Percentiles rank a stretch among this genome's conserved stretches.
Evolutionary conservation across 2,797 vertebrate species (phyloP).

Genomic region (Enteromius fasciolatus): DNA sequence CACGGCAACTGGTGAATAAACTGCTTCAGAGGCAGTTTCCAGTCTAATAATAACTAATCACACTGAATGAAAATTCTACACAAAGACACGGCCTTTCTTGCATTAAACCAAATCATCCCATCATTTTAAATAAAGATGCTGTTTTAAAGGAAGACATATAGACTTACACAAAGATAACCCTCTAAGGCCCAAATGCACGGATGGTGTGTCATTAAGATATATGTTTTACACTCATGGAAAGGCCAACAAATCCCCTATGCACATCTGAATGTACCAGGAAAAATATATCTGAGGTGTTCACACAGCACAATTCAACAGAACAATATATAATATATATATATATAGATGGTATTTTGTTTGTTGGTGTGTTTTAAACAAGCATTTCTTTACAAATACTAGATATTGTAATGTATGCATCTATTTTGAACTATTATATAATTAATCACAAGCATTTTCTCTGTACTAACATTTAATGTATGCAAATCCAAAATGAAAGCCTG

Average conservation of each 20-base stretch:
- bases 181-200: conserved; percentile 41
- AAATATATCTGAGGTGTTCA: neutral
- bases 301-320: neutral
- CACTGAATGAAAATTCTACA: conserved; percentile 77
- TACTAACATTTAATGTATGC: conserved; percentile 55
- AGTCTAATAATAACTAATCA: conserved; percentile 93
- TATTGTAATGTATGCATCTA: neutral
- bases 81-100: conserved; percentile 66
- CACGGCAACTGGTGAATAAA: conserved; percentile 89
- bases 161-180: neutral
- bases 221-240: neutral
- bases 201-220: conserved; percentile 1
- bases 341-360: neutral
- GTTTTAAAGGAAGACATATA: conserved; percentile 10
- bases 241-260: neutral
- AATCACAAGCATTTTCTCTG: conserved; percentile 17
- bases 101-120: conserved; percentile 61
- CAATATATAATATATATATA: neutral
- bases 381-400: neutral
- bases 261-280: neutral
- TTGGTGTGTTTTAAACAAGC: neutral
- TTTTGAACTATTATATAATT: neutral
- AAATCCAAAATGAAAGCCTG: conserved; percentile 52
- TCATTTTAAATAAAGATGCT: conserved; percentile 49
- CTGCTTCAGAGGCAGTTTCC: conserved; percentile 83